These are phyloP conservation scores for Achroia grisella DNA, from an alignment of 1,140 invertebrate species.

Conservation along the genomic window DNA sequence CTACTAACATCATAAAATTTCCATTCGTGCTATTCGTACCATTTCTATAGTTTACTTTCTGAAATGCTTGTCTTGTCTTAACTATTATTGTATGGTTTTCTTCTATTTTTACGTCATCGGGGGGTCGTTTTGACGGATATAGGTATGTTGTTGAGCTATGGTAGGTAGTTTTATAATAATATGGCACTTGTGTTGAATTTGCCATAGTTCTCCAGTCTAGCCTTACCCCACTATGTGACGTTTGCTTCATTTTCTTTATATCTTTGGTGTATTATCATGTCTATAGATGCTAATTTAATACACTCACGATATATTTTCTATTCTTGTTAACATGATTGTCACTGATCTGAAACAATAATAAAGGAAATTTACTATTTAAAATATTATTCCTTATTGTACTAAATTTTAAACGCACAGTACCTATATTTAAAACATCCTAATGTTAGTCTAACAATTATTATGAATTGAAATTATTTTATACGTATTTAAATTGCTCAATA, in stretches of 20 bases:
- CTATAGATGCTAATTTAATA: not conserved
- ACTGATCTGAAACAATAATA: slow-evolving; percentile 20
- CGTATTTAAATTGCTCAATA: too few relatives aligned
- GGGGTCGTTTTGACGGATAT: slow-evolving; percentile 46
- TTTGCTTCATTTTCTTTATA: slow-evolving; percentile 8
- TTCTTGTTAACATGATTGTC: not conserved
- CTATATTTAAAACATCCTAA: too few relatives aligned
- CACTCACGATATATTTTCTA: not conserved
- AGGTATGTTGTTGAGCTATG: slow-evolving; percentile 17
- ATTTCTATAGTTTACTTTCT: slow-evolving; percentile 43
- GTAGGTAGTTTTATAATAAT: slow-evolving; percentile 20
- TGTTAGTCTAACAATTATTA: too few relatives aligned
- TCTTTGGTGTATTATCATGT: not conserved
- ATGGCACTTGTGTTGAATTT: slow-evolving; percentile 21
- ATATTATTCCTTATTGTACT: not conserved
- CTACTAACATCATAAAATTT: slow-evolving; percentile 72
- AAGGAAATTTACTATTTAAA: slow-evolving; percentile 6
- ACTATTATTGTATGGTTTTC: slow-evolving; percentile 8
- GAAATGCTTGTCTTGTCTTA: slow-evolving; percentile 11
- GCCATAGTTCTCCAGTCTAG: slow-evolving; percentile 10
- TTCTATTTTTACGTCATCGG: slow-evolving; percentile 21
- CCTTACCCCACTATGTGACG: slow-evolving; percentile 5
- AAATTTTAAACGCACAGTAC: not conserved
- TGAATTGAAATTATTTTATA: too few relatives aligned
- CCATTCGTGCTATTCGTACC: slow-evolving; percentile 35